Evolutionary conservation across 2,797 vertebrate genomes (phyloP).

Genomic region (Lagorchestes hirsutus): DNA sequence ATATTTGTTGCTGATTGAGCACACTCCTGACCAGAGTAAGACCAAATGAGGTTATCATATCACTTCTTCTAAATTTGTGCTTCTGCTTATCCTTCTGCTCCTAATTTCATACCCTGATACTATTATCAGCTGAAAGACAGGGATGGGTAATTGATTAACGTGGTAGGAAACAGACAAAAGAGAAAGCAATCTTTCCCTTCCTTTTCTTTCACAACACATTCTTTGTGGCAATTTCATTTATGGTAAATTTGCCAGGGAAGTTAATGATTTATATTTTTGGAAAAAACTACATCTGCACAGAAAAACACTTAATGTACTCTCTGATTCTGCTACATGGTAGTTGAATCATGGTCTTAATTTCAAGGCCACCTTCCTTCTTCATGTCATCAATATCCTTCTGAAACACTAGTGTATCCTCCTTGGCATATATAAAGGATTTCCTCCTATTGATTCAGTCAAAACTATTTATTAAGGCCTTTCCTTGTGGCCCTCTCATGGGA

Average conservation of each 20-base stretch:
- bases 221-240: slow-evolving; percentile 6
- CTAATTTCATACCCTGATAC: background rate
- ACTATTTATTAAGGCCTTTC: background rate
- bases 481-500: background rate
- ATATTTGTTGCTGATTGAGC: background rate
- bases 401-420: background rate
- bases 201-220: background rate
- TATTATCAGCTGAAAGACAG: slow-evolving; percentile 4
- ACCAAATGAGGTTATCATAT: background rate
- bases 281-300: background rate
- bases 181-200: background rate
- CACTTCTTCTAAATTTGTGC: background rate
- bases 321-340: background rate
- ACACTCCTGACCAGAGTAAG: background rate
- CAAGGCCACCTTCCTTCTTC: background rate
- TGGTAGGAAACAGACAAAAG: background rate
- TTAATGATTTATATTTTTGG: background rate
- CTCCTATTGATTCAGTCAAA: background rate
- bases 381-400: background rate
- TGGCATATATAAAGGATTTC: background rate
- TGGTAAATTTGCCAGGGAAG: background rate
- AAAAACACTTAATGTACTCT: background rate
- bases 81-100: background rate
- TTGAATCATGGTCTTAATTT: background rate
- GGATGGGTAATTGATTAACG: background rate